A percentile compares a stretch with the other conserved stretches of the same genome.
These are phyloP conservation scores for Porites rus DNA, from an alignment of 92 coral and sea anemone genomes.

Conservation along the genomic window DNA sequence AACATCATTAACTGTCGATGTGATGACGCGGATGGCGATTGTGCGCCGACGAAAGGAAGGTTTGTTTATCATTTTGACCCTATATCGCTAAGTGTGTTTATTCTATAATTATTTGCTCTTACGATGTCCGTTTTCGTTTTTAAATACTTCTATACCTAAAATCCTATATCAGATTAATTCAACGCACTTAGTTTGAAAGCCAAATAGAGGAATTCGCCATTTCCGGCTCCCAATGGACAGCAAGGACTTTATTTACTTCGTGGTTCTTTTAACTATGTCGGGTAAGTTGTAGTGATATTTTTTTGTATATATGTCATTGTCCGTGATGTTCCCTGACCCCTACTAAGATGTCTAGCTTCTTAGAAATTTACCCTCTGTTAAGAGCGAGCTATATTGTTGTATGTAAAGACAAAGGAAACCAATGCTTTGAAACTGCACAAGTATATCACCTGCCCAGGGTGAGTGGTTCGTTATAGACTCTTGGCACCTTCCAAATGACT, in stretches of 20 bases:
- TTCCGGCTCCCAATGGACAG: constrained; percentile 2
- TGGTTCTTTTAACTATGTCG: background rate
- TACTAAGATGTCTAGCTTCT: too few species aligned
- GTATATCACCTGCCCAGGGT: background rate
- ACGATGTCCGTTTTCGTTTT: background rate
- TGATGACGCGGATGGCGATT: background rate
- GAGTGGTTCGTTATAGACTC: background rate
- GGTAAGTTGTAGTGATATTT: background rate
- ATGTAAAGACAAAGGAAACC: background rate
- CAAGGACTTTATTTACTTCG: background rate
- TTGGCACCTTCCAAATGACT: background rate
- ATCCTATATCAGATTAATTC: background rate
- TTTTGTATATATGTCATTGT: background rate
- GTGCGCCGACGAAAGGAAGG: background rate
- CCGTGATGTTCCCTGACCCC: background rate
- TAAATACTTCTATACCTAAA: background rate
- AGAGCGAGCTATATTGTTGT: background rate
- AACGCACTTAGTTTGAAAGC: background rate
- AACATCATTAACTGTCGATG: background rate
- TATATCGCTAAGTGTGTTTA: background rate
- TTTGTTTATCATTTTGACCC: constrained; percentile 1
- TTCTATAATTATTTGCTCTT: background rate
- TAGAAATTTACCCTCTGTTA: too few species aligned
- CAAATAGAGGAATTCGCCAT: background rate
- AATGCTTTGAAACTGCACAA: background rate